A percentile compares a stretch with the other conserved stretches of the same genome.
Conservation (phyloP, 2,888 invertebrate genomes). For the Clitarchus hookeri region DNA sequence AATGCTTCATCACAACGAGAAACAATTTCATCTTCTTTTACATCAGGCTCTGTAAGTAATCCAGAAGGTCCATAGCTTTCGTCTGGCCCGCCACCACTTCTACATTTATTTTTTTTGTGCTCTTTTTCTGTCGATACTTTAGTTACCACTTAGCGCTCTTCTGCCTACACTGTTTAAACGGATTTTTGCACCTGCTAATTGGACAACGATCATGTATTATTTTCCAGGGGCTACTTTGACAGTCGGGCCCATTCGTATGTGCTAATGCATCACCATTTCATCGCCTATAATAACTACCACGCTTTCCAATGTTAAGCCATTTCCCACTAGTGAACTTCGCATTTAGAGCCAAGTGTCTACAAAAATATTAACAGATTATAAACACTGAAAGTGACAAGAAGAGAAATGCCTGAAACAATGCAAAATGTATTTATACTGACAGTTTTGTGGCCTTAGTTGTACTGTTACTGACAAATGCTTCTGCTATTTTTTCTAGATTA, state of each 20-base stretch:
- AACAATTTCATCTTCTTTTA: background rate
- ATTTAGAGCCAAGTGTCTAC: constrained; percentile 26
- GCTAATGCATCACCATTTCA: constrained; percentile 23
- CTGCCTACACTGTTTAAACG: background rate
- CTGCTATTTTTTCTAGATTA: background rate
- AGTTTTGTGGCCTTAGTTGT: constrained; percentile 16
- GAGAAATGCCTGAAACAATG: background rate
- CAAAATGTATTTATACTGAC: background rate
- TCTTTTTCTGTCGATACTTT: background rate
- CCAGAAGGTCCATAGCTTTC: background rate
- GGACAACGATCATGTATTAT: constrained; percentile 5
- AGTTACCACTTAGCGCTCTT: background rate
- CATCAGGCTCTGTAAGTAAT: background rate
- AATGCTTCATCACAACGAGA: background rate
- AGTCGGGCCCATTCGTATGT: constrained; percentile 26
- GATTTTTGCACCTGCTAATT: constrained; percentile 16
- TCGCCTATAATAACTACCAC: constrained; percentile 23
- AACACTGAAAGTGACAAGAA: background rate
- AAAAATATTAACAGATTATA: background rate
- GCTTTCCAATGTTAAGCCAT: constrained; percentile 27
- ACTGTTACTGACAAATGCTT: background rate
- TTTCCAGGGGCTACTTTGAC: constrained; percentile 33
- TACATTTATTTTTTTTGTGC: background rate
- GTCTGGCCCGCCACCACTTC: background rate
- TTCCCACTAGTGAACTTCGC: constrained; percentile 31